Conservation (phyloP, 2,113 vertebrate species). For the Elaphurus davidianus region DNA sequence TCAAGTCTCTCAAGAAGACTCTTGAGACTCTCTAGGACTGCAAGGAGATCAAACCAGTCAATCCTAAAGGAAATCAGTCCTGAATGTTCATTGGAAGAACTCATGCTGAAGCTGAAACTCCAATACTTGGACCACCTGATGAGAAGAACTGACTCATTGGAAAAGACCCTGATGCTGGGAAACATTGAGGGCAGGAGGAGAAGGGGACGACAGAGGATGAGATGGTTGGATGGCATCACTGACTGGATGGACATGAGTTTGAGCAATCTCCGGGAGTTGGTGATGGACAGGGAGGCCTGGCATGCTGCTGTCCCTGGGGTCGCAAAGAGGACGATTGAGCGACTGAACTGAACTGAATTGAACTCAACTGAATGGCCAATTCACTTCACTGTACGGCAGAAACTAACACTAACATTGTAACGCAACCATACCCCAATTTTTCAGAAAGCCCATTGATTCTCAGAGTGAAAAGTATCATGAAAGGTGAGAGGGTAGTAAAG, state of each 20-base stretch:
- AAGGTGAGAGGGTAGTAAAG: not conserved
- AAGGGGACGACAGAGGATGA: not conserved
- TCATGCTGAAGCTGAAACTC: not conserved
- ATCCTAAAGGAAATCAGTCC: not conserved
- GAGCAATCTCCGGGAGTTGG: not conserved
- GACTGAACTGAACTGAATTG: not conserved
- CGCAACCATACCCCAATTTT: not conserved
- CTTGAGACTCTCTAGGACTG: not conserved
- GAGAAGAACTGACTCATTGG: not conserved
- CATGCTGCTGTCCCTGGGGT: not conserved
- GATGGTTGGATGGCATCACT: not conserved
- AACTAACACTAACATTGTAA: not conserved
- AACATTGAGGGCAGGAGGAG: not conserved
- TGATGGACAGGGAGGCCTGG: not conserved
- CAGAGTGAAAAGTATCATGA: not conserved
- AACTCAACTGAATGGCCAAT: not conserved
- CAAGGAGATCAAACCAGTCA: not conserved
- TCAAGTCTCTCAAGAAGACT: not conserved
- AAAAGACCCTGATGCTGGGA: not conserved
- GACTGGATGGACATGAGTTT: not conserved
- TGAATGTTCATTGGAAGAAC: not conserved
- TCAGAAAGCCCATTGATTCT: not conserved
- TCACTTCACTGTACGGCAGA: not conserved
- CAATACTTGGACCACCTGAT: not conserved
- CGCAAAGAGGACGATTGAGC: rapidly evolving